A percentile compares a stretch with the other conserved stretches of the same genome.
These are phyloP conservation scores for Megaceryle maxima DNA, from an alignment of 2,113 vertebrate genomes.

Conservation along the genomic window DNA sequence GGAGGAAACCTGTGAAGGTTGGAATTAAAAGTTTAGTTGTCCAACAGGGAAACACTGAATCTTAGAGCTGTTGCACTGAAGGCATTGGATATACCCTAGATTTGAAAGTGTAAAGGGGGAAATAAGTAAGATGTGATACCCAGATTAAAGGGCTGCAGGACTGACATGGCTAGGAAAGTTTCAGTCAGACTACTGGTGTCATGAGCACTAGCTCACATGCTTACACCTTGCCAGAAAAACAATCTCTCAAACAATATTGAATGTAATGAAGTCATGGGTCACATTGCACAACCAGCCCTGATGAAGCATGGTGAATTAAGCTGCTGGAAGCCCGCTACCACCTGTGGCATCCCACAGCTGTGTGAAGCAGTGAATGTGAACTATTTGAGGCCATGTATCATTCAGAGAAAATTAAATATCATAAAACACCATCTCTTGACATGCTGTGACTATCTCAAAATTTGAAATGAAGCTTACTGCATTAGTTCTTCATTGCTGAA, in stretches of 20 bases:
- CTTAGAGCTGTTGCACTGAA: neutral
- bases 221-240: neutral
- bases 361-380: neutral
- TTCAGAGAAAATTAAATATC: neutral
- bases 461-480: neutral
- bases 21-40: neutral
- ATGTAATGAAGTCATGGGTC: neutral
- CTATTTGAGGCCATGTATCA: neutral
- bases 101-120: neutral
- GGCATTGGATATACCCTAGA: neutral
- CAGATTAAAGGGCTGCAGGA: neutral
- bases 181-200: neutral
- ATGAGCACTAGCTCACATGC: neutral
- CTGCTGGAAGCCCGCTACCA: neutral
- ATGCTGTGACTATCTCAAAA: neutral
- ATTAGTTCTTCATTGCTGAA: neutral
- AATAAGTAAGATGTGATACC: neutral
- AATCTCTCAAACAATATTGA: neutral
- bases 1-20: neutral
- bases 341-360: neutral
- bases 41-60: neutral
- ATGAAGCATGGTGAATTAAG: neutral
- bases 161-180: neutral
- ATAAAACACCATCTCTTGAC: neutral
- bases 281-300: neutral